phyloP scores from a whole-genome alignment of 2,888 invertebrate genomes.

The Petrolisthes cinctipes region DNA sequence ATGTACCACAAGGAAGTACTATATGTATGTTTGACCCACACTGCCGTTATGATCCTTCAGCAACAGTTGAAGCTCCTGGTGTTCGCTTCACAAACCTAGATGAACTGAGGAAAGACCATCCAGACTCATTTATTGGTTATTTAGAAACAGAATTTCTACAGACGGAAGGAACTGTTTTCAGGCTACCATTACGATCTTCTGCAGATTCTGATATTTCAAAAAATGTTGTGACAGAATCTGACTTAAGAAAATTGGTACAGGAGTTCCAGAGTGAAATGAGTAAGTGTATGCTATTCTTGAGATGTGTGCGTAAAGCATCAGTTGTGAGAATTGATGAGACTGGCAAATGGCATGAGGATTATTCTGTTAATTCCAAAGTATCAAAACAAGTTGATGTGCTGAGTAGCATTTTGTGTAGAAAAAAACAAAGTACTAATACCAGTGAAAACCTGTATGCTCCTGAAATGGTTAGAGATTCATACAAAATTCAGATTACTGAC shows the following conservation, averaged over 20 bases:
- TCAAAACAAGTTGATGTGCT: background rate
- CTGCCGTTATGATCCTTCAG: conserved; percentile 33
- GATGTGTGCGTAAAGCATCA: conserved; percentile 34
- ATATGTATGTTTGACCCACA: conserved; percentile 53
- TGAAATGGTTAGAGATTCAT: conserved; percentile 27
- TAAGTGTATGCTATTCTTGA: conserved; percentile 38
- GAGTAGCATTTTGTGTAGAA: background rate
- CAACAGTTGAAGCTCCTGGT: conserved; percentile 27
- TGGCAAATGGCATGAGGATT: conserved; percentile 13
- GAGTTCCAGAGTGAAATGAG: conserved; percentile 41
- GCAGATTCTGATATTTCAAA: conserved; percentile 13
- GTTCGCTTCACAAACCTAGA: conserved; percentile 21
- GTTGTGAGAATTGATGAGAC: background rate
- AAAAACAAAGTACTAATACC: background rate
- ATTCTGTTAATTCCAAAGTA: conserved; percentile 24
- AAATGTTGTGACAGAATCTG: background rate
- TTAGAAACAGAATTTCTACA: background rate
- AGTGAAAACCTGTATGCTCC: background rate
- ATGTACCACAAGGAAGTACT: conserved; percentile 35
- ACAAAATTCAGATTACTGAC: conserved; percentile 16
- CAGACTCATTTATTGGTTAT: conserved; percentile 36
- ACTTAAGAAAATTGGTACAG: background rate
- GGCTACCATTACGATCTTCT: conserved; percentile 31
- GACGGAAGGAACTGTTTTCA: conserved; percentile 42
- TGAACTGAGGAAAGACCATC: conserved; percentile 33